Conservation (phyloP, 1,140 invertebrate genomes). For the Drosophila chauvacae region DNA sequence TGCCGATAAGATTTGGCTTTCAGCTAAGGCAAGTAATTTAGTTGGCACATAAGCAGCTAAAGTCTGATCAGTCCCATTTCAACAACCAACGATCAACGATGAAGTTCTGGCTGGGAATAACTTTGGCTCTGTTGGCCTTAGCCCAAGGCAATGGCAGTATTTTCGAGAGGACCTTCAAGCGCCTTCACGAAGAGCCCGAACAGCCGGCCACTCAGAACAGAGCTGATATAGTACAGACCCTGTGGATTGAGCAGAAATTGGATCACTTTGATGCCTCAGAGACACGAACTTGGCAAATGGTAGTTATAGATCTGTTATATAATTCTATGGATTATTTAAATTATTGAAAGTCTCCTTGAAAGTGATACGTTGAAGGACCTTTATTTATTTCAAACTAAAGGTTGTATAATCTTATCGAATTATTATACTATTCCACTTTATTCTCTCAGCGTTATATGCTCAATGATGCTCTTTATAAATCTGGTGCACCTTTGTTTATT, state of each 20-base stretch:
- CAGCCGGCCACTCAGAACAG: conserved; percentile 46
- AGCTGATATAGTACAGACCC: conserved; percentile 63
- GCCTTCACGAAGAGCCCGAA: conserved; percentile 62
- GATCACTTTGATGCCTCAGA: conserved; percentile 90
- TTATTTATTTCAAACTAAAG: too few relatives aligned
- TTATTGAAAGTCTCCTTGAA: too few relatives aligned
- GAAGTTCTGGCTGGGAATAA: conserved; percentile 42
- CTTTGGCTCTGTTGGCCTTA: conserved; percentile 40
- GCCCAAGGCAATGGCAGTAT: conserved; percentile 40
- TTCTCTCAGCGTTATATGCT: conserved; percentile 70
- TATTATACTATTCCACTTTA: background rate
- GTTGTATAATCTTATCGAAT: too few relatives aligned
- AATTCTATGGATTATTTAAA: background rate
- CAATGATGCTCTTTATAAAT: conserved; percentile 67
- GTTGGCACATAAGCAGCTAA: too few relatives aligned
- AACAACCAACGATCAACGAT: conserved; percentile 55
- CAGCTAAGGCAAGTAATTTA: too few relatives aligned
- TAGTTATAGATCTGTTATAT: conserved; percentile 24
- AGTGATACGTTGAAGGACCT: too few relatives aligned
- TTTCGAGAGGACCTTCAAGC: conserved; percentile 64
- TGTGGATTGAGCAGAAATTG: conserved; percentile 84
- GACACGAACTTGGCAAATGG: conserved; percentile 89
- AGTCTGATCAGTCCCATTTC: conserved; percentile 38
- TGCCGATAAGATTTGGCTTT: too few relatives aligned
- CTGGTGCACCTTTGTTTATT: conserved; percentile 88